A percentile compares a stretch with the other conserved stretches of the same genome.
These are phyloP conservation scores for Brachirus orientalis DNA, from an alignment of 2,113 vertebrate species.

Conservation along the genomic window DNA sequence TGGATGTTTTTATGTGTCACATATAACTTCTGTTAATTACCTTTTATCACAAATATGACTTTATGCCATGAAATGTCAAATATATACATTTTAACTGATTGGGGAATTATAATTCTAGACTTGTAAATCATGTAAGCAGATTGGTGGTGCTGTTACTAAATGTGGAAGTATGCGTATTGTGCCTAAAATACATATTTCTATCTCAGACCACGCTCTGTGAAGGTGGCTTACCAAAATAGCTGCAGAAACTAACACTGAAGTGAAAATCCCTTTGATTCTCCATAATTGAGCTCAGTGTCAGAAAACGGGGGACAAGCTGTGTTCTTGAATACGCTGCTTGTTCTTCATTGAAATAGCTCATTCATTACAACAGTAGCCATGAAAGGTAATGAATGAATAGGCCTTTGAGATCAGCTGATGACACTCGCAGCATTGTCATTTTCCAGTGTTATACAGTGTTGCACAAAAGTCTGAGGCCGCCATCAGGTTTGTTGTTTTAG, in stretches of 20 bases:
- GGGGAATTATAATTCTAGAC: no score
- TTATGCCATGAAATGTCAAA: no score
- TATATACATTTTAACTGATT: no score
- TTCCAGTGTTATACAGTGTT: not conserved
- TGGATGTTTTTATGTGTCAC: no score
- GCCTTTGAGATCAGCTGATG: constrained; percentile 19
- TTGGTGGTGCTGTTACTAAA: constrained; percentile 9
- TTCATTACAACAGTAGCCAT: constrained; percentile 22
- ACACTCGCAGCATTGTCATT: constrained; percentile 11
- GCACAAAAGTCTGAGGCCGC: no score
- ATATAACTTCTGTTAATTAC: no score
- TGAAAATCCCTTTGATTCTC: constrained; percentile 16
- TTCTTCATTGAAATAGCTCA: constrained; percentile 26
- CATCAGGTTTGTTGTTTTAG: no score
- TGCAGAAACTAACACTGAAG: constrained; percentile 5
- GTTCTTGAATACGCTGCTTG: constrained; percentile 10
- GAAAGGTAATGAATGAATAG: constrained; percentile 18
- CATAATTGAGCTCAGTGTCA: constrained; percentile 22
- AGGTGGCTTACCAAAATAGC: not conserved
- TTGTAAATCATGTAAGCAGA: not conserved
- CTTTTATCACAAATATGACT: no score
- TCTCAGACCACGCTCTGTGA: constrained; percentile 14
- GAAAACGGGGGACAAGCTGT: constrained; percentile 11
- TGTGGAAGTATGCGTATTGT: not conserved
- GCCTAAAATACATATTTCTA: not conserved